Evolutionary conservation across 2,113 vertebrate species (phyloP).

Genomic region (Phalacrocorax brasilianus): DNA sequence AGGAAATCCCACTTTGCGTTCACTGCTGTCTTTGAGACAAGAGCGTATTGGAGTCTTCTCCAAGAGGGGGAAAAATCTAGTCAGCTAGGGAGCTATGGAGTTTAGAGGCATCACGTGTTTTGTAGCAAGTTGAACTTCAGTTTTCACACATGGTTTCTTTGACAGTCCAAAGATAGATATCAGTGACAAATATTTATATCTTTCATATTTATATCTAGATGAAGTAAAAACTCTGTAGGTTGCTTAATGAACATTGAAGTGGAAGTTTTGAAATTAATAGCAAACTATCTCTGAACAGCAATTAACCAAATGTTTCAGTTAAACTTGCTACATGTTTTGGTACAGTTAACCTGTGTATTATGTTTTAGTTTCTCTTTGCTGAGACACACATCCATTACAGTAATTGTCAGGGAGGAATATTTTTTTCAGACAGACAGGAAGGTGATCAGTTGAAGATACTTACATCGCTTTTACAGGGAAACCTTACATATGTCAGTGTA

Average conservation of each 20-base stretch:
- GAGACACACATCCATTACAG: rapidly evolving
- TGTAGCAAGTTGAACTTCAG: background rate
- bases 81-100: background rate
- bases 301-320: background rate
- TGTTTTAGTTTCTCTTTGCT: background rate
- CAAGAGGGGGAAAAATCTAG: background rate
- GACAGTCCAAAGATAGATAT: background rate
- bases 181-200: too few species aligned
- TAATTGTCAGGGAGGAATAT: background rate
- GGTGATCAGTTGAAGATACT: background rate
- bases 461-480: background rate
- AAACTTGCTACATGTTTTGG: background rate
- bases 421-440: background rate
- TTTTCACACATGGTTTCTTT: background rate
- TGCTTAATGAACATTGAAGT: background rate
- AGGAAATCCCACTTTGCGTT: background rate
- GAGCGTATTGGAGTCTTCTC: background rate
- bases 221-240: background rate
- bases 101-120: background rate
- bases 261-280: background rate
- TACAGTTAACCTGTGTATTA: background rate
- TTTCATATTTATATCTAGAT: background rate
- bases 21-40: rapidly evolving
- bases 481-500: background rate
- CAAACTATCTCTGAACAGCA: background rate